Conservation (phyloP, 2,888 invertebrate species). For the Chloromyia formosa region DNA sequence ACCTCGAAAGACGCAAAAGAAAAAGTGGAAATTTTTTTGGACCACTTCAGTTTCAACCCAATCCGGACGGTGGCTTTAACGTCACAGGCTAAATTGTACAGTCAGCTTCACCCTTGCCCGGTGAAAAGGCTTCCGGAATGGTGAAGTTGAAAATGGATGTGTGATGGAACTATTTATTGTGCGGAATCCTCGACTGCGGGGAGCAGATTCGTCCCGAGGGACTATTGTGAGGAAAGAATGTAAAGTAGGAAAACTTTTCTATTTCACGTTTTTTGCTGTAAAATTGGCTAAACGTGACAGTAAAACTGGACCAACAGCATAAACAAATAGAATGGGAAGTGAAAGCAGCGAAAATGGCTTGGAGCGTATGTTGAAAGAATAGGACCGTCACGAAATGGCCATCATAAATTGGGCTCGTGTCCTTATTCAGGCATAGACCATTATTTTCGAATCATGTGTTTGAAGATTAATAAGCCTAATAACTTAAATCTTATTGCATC, state of each 20-base stretch:
- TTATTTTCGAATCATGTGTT: too few relatives aligned
- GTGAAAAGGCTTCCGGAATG: neutral
- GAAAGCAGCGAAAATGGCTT: too few relatives aligned
- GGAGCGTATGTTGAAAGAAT: too few relatives aligned
- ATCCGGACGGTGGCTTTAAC: constrained; percentile 1
- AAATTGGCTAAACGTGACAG: constrained; percentile 27
- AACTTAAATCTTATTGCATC: too few relatives aligned
- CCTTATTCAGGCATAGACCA: too few relatives aligned
- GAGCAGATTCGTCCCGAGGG: neutral
- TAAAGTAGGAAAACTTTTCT: constrained; percentile 9
- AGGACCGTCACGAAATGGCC: too few relatives aligned
- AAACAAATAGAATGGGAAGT: too few relatives aligned
- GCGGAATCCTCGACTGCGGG: neutral
- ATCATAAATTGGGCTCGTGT: too few relatives aligned
- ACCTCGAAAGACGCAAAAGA: neutral
- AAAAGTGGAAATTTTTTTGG: neutral
- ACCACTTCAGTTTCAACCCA: neutral
- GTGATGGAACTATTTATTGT: constrained; percentile 25
- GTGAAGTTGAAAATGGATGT: constrained; percentile 6
- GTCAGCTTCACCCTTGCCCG: too few relatives aligned
- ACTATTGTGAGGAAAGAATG: neutral
- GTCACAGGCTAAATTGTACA: neutral
- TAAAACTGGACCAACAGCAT: neutral
- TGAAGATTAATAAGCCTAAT: too few relatives aligned
- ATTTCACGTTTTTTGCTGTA: constrained; percentile 24